Evolutionary conservation across 2,113 vertebrate genomes (phyloP).

Genomic region (Aleadryas rufinucha): DNA sequence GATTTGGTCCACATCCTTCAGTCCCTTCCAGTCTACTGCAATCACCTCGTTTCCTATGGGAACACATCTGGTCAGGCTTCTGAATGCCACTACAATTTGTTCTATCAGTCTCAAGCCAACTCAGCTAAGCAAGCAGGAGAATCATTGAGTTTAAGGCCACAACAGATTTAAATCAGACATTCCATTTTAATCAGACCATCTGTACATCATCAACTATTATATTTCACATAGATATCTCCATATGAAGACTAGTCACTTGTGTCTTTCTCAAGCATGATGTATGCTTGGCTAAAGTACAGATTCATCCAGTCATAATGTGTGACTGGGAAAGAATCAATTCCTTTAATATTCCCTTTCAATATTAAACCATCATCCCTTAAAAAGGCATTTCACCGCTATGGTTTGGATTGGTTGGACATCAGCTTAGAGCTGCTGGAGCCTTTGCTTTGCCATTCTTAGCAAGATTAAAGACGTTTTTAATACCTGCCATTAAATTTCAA

Average conservation of each 20-base stretch:
- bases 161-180: background rate
- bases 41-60: conserved; percentile 77
- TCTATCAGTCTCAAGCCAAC: background rate
- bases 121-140: background rate
- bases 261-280: background rate
- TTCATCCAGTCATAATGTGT: background rate
- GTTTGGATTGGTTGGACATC: background rate
- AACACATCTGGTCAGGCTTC: background rate
- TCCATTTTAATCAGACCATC: background rate
- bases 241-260: background rate
- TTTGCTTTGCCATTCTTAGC: background rate
- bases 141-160: background rate
- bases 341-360: background rate
- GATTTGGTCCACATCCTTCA: conserved; percentile 80
- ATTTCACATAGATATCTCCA: background rate
- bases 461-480: background rate
- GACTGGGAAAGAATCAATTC: background rate
- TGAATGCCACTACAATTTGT: background rate
- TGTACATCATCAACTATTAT: background rate
- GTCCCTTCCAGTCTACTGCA: conserved; percentile 80
- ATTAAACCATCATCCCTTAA: background rate
- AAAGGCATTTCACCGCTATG: background rate
- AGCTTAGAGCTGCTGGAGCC: background rate
- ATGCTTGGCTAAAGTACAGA: background rate
- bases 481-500: background rate